Evolutionary conservation across 2,113 vertebrate genomes (phyloP).

Genomic region (Neoarius graeffei): DNA sequence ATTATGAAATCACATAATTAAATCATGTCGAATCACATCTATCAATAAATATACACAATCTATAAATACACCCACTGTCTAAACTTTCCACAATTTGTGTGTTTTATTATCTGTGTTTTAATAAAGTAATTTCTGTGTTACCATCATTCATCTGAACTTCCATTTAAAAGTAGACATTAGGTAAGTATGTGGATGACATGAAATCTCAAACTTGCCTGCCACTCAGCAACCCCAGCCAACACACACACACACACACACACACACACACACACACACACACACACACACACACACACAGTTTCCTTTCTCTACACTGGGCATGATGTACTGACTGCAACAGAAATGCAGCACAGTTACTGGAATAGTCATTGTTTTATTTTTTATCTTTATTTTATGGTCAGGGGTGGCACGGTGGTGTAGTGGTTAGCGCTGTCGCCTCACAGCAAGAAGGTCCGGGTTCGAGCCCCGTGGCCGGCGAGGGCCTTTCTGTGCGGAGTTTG

Average conservation of each 20-base stretch:
- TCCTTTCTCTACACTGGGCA: slow-evolving; percentile 60
- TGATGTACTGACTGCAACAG: slow-evolving; percentile 59
- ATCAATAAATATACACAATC: neutral
- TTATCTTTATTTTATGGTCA: no score
- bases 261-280: neutral
- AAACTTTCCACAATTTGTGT: no score
- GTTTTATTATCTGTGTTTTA: neutral
- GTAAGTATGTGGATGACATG: slow-evolving; percentile 14
- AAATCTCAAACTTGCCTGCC: neutral
- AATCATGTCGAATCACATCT: neutral
- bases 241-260: slow-evolving; percentile 18
- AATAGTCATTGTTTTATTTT: no score
- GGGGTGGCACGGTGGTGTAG: no score
- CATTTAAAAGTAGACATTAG: neutral
- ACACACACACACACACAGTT: neutral
- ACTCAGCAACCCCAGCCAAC: neutral
- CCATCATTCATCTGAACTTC: neutral
- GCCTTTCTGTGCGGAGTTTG: no score
- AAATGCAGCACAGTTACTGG: slow-evolving; percentile 57
- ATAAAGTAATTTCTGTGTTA: neutral
- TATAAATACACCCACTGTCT: neutral
- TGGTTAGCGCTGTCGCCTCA: no score
- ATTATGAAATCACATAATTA: neutral
- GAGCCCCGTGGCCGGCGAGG: no score
- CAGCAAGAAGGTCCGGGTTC: no score